phyloP scores from a whole-genome alignment of 2,888 invertebrate genomes.

The Parnassius glacialis region DNA sequence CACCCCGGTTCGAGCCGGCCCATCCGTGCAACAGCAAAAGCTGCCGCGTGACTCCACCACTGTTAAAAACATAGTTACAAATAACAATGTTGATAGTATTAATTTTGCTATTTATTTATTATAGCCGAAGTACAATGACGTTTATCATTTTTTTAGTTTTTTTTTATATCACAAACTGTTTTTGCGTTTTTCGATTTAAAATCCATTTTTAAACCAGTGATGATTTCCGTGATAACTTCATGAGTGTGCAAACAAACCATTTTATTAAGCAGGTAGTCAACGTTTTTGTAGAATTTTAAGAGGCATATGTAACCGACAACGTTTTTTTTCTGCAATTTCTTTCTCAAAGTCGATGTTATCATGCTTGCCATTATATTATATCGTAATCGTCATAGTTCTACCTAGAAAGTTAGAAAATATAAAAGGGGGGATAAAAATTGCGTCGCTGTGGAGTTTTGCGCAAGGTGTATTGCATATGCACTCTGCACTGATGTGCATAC shows the following conservation, averaged over 20 bases:
- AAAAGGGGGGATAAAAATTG: slow-evolving; percentile 30
- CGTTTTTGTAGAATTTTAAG: slow-evolving; percentile 16
- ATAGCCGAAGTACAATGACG: too few relatives aligned
- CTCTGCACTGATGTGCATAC: slow-evolving; percentile 48
- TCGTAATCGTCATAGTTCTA: slow-evolving; percentile 12
- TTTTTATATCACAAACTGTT: too few relatives aligned
- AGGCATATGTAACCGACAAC: slow-evolving; percentile 9
- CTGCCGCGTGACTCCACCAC: too few relatives aligned
- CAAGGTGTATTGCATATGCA: slow-evolving; percentile 51
- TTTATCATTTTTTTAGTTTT: too few relatives aligned
- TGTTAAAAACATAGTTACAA: too few relatives aligned
- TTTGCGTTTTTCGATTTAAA: too few relatives aligned
- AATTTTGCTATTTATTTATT: too few relatives aligned
- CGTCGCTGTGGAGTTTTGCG: slow-evolving; percentile 39
- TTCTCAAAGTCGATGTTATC: slow-evolving; percentile 22
- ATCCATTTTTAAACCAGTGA: background rate
- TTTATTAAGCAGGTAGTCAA: slow-evolving; percentile 21
- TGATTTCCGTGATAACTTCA: slow-evolving; percentile 16
- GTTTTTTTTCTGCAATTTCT: slow-evolving; percentile 14
- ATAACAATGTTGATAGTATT: too few relatives aligned
- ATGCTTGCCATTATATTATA: slow-evolving; percentile 15
- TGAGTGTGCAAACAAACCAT: slow-evolving; percentile 19
- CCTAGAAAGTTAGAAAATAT: slow-evolving; percentile 28
- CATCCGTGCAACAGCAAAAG: too few relatives aligned
- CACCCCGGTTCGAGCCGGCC: too few relatives aligned